These are phyloP conservation scores for Tringa solitaria DNA, from an alignment of 2,113 vertebrate species.

Conservation along the genomic window DNA sequence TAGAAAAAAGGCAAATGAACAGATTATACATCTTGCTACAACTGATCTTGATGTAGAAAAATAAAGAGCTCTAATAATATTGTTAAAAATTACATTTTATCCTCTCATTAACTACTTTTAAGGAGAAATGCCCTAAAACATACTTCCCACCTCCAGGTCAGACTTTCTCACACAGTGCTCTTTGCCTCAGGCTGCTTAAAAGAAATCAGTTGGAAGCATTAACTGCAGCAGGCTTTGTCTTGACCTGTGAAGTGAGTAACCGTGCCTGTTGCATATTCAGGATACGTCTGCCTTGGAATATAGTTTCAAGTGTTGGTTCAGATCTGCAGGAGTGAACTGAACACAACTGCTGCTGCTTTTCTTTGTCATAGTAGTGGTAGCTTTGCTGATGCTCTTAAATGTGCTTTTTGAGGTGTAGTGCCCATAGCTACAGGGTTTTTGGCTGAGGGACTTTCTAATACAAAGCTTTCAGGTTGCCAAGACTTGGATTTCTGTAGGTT, in stretches of 20 bases:
- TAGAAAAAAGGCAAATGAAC: neutral
- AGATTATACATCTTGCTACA: neutral
- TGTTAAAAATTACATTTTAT: neutral
- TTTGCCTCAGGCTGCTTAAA: neutral
- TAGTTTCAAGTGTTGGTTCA: neutral
- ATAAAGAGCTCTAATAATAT: neutral
- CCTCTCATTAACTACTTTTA: neutral
- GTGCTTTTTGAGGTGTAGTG: neutral
- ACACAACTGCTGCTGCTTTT: neutral
- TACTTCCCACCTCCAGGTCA: neutral
- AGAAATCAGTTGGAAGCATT: neutral
- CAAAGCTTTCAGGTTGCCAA: neutral
- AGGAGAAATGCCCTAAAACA: neutral
- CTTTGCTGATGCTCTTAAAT: neutral
- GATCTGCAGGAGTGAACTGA: fast-evolving
- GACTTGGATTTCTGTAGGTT: neutral
- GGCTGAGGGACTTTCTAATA: neutral
- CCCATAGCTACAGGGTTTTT: neutral
- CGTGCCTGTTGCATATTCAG: fast-evolving
- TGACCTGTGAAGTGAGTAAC: neutral
- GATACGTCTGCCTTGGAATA: fast-evolving
- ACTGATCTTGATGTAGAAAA: neutral
- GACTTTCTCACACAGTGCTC: neutral
- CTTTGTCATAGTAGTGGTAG: neutral
- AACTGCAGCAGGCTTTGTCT: neutral